Base-by-base conservation (phyloP, 2,888 invertebrate species). In the Eumacrocentrus americanus region DNA sequence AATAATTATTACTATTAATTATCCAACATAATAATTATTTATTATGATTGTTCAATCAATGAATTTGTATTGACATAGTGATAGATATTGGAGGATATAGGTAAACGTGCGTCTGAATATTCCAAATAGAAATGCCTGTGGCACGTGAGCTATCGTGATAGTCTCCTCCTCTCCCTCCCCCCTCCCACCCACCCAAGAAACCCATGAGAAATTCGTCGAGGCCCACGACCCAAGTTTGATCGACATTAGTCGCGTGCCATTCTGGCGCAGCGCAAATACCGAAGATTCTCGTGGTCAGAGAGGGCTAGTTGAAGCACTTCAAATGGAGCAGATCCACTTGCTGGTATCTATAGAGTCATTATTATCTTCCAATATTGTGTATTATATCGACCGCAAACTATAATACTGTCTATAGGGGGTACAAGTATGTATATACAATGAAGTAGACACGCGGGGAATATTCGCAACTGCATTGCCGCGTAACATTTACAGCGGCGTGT, bases 241-340 rank as follows among this genome's bases (percentile, higher is more conserved):
- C 47, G 47, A 22, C 53, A 59, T 59, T 52, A 37, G 40, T 59
- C 53, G 51, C 53, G 53, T 53, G 48, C 59, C 53, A 18, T 23
- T 9, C 18, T 20, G 42, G 20, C 20, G 53, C 40, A 23, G 12
- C 38, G 37, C 34, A 40, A 38, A 59, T 59, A 29, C 59, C 59
- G n/a, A 5, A 38, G 47, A 59, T 54, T 59, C 53, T 48, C 48
- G 12, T 52, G 38, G 51, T 38, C 35, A 37, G 3, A 9, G 9
- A 14, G 37, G 6, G 23, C 23, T 25, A 22, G 42, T 42, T 42
- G 18, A 18, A 42, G 20, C 11, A 20, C 42, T 42, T 11, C 18
- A 2, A 18, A 40, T 14, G 2, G 38, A 40, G 4, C 3, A 40
- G 16, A 2, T 7, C 38, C 18, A 2, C 12, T 2, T 16, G n/a